These are phyloP conservation scores for Actinia equina DNA, from an alignment of 64 coral and sea anemone genomes.

Conservation along the genomic window DNA sequence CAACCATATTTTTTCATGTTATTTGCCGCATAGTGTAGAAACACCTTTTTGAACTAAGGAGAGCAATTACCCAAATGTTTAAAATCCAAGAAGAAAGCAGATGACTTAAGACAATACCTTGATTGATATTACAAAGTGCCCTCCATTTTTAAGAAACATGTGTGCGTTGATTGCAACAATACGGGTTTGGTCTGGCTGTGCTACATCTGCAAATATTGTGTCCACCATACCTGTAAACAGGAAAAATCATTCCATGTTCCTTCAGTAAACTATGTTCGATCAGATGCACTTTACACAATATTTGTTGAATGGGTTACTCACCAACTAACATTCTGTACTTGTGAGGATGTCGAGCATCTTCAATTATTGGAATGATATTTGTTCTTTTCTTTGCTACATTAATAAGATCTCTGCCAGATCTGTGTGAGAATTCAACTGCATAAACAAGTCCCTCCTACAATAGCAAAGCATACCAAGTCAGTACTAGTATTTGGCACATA, in stretches of 20 bases:
- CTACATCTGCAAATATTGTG: slow-evolving; percentile 97
- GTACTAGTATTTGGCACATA: not conserved
- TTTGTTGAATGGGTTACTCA: slow-evolving; percentile 21
- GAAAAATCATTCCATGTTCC: not conserved
- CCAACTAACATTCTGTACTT: slow-evolving; percentile 99
- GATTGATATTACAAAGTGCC: slow-evolving; percentile 98
- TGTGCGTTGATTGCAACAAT: slow-evolving; percentile 99
- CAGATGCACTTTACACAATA: not conserved
- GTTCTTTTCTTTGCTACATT: slow-evolving; percentile 99
- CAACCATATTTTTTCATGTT: no score
- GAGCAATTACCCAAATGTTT: no score
- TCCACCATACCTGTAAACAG: slow-evolving; percentile 91
- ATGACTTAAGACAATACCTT: slow-evolving; percentile 54
- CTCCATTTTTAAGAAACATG: slow-evolving; percentile 95
- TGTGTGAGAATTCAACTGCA: slow-evolving; percentile 98
- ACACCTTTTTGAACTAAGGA: no score
- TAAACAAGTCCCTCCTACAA: slow-evolving; percentile 91
- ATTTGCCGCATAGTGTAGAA: no score
- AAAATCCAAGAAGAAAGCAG: not conserved
- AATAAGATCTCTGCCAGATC: slow-evolving; percentile 93
- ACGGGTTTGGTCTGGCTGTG: slow-evolving; percentile 96
- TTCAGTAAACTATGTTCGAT: not conserved
- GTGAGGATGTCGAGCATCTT: slow-evolving; percentile 96
- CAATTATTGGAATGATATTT: slow-evolving; percentile 94
- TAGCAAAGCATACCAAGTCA: not conserved